Percentiles rank a stretch among this genome's conserved stretches.
Conservation (phyloP, 2,888 invertebrate genomes). For the Tenthredo notha region DNA sequence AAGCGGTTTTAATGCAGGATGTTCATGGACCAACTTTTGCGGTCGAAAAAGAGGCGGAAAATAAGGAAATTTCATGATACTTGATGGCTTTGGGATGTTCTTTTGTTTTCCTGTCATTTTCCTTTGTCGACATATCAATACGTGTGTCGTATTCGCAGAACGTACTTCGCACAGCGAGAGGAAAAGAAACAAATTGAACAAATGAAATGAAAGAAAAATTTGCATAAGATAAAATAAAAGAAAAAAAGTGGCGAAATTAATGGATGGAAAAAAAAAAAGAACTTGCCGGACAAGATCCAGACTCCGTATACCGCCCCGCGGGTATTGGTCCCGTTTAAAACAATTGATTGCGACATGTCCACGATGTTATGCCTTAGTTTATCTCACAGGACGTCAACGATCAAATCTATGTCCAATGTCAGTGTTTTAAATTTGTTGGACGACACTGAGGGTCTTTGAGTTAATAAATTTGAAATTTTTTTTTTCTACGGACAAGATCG, state of each 20-base stretch:
- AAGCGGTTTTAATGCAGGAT: slow-evolving; percentile 60
- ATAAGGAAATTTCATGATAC: not conserved
- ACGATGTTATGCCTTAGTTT: slow-evolving; percentile 1
- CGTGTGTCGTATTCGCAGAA: not conserved
- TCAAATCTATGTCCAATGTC: not conserved
- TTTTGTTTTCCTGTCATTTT: not conserved
- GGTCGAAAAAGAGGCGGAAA: not conserved
- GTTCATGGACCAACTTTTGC: not conserved
- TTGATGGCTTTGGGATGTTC: not conserved
- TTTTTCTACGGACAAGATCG: not conserved
- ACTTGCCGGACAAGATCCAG: slow-evolving; percentile 9
- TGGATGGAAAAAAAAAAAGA: not conserved
- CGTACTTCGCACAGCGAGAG: not conserved
- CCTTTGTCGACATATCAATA: not conserved
- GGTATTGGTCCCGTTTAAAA: slow-evolving; percentile 48
- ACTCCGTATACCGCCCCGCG: slow-evolving; percentile 13
- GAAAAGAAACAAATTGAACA: not conserved
- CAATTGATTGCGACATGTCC: slow-evolving; percentile 43
- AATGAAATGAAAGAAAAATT: not conserved
- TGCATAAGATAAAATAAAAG: slow-evolving; percentile 2
- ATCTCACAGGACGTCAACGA: not conserved
- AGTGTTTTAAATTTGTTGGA: not conserved
- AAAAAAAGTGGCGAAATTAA: not conserved
- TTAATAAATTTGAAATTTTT: not conserved
- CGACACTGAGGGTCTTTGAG: not conserved